Evolutionary conservation across 2,113 vertebrate species (phyloP).

Genomic region (Elachura formosa): DNA sequence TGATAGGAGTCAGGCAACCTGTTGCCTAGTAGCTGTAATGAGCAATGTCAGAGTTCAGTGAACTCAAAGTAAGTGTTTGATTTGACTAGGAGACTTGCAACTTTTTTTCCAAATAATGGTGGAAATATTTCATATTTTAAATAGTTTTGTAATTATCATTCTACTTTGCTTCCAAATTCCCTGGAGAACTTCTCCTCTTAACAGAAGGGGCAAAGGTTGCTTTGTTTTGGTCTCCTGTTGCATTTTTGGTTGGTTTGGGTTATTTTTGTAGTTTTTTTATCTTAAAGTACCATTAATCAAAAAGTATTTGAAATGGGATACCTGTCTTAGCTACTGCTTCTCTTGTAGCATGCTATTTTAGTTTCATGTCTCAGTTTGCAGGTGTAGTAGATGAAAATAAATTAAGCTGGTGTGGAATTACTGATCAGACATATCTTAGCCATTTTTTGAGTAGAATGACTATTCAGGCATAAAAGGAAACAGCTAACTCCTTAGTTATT

Average conservation of each 20-base stretch:
- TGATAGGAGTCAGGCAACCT: background rate
- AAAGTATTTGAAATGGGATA: background rate
- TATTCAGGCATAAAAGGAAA: background rate
- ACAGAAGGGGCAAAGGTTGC: background rate
- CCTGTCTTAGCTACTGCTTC: background rate
- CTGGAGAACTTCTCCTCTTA: background rate
- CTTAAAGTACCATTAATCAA: background rate
- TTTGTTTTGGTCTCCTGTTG: background rate
- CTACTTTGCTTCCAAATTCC: background rate
- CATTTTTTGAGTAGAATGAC: background rate
- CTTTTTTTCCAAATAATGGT: background rate
- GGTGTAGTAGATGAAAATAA: background rate
- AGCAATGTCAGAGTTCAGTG: background rate
- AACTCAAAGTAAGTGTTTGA: background rate
- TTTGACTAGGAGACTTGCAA: background rate
- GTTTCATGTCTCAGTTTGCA: background rate
- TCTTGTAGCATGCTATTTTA: background rate
- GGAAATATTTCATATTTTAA: background rate
- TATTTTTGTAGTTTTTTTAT: background rate
- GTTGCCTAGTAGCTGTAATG: background rate
- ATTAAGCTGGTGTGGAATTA: background rate
- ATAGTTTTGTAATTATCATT: background rate
- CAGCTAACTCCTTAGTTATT: background rate
- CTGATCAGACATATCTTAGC: background rate
- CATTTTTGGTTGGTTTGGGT: background rate